Evolutionary conservation across 1,140 invertebrate species (phyloP).

Genomic region (Trachelipus rathkii): DNA sequence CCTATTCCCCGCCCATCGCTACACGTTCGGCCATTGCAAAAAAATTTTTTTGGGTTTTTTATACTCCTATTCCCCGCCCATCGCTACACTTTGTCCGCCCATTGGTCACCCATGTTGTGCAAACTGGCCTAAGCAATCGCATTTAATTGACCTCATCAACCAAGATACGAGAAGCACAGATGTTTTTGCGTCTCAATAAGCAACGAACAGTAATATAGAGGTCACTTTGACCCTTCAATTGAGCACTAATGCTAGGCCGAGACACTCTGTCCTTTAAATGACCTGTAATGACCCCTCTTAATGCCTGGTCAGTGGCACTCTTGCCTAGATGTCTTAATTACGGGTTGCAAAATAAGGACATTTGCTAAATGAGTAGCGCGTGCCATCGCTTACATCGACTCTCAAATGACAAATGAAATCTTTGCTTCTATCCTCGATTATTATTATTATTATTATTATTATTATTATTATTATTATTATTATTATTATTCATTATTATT

Average conservation of each 20-base stretch:
- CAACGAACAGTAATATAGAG: background rate
- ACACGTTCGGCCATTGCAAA: no score
- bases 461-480: no score
- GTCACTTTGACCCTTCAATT: background rate
- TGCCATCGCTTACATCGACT: no score
- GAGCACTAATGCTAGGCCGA: no score
- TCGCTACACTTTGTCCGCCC: background rate
- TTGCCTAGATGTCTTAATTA: background rate
- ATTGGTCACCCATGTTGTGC: background rate
- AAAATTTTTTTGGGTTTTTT: no score
- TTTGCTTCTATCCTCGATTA: no score
- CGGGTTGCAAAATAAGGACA: background rate
- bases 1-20: background rate
- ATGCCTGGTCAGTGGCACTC: background rate
- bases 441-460: no score
- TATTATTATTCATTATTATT: no score
- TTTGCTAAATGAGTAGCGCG: background rate
- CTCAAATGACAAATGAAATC: no score
- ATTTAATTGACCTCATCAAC: background rate
- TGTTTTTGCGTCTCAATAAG: background rate
- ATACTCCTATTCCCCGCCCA: no score
- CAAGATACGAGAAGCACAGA: background rate
- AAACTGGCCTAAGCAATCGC: no score
- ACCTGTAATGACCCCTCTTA: conserved; percentile 1
- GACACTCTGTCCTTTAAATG: no score